phyloP scores from a whole-genome alignment of 2,888 invertebrate species.

The Agrotis ipsilon region DNA sequence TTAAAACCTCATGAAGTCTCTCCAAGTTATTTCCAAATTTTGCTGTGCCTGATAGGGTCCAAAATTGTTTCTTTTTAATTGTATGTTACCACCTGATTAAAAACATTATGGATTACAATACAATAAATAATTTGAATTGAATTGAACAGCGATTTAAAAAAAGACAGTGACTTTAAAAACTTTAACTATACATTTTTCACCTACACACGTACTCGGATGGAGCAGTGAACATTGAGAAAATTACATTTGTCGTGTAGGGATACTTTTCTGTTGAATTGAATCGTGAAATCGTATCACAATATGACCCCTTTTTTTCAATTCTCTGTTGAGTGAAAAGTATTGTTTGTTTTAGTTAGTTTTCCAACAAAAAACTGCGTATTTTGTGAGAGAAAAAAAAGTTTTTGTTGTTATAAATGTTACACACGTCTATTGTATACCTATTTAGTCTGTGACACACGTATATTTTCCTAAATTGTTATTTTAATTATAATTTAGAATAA shows the following conservation, averaged over 20 bases:
- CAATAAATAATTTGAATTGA: too few relatives aligned
- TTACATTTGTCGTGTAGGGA: conserved; percentile 8
- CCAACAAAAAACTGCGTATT: neutral
- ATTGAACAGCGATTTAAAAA: neutral
- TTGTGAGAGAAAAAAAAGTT: neutral
- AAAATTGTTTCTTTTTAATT: too few relatives aligned
- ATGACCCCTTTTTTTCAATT: conserved; percentile 11
- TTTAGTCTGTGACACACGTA: neutral
- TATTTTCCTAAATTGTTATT: neutral
- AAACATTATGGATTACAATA: too few relatives aligned
- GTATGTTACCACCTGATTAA: too few relatives aligned
- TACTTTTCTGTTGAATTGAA: neutral
- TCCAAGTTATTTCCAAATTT: too few relatives aligned
- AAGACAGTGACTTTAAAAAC: conserved; percentile 2
- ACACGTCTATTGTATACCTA: too few relatives aligned
- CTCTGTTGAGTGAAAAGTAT: neutral
- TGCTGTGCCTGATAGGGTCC: too few relatives aligned
- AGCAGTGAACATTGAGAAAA: conserved; percentile 20
- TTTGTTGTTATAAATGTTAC: neutral
- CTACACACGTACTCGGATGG: neutral
- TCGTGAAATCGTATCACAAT: conserved; percentile 8
- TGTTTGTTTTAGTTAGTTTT: conserved; percentile 7
- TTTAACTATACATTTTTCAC: neutral
- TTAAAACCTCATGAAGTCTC: too few relatives aligned
- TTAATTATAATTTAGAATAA: too few relatives aligned